Evolutionary conservation across 2,888 invertebrate species (phyloP).

Genomic region (Eupithecia pulchellata): DNA sequence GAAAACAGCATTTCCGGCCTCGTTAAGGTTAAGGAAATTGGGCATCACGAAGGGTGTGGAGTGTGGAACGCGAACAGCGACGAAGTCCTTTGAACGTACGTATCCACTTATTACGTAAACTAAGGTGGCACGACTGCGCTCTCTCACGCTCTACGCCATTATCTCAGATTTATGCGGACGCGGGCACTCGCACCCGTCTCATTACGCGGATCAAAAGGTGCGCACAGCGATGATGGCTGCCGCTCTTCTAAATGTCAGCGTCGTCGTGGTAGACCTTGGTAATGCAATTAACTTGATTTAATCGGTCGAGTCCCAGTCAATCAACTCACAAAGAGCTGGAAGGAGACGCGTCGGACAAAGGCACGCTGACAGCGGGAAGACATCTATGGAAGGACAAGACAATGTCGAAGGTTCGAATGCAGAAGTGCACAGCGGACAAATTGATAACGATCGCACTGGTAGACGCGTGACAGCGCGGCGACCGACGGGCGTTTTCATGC

Average conservation of each 20-base stretch:
- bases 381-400: slow-evolving; percentile 73
- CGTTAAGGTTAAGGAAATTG: slow-evolving; percentile 60
- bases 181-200: slow-evolving; percentile 72
- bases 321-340: slow-evolving; percentile 68
- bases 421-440: slow-evolving; percentile 68
- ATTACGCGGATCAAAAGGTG: slow-evolving; percentile 76
- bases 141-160: slow-evolving; percentile 78
- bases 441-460: slow-evolving; percentile 73
- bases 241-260: slow-evolving; percentile 75
- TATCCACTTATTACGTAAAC: slow-evolving; percentile 77
- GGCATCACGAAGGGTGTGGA: slow-evolving; percentile 55
- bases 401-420: slow-evolving; percentile 66
- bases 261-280: slow-evolving; percentile 73
- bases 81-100: slow-evolving; percentile 66
- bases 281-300: slow-evolving; percentile 75
- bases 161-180: slow-evolving; percentile 76
- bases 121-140: slow-evolving; percentile 75
- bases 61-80: slow-evolving; percentile 56
- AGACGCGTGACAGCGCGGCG: slow-evolving; percentile 51
- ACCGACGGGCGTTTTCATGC: slow-evolving; percentile 66
- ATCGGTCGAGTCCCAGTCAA: slow-evolving; percentile 67
- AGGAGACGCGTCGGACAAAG: slow-evolving; percentile 65
- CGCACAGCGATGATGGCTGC: slow-evolving; percentile 48
- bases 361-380: slow-evolving; percentile 60
- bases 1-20: slow-evolving; percentile 54